A percentile compares a stretch with the other conserved stretches of the same genome.
phyloP scores from a whole-genome alignment of 2,888 invertebrate species.

The Labia minor region DNA sequence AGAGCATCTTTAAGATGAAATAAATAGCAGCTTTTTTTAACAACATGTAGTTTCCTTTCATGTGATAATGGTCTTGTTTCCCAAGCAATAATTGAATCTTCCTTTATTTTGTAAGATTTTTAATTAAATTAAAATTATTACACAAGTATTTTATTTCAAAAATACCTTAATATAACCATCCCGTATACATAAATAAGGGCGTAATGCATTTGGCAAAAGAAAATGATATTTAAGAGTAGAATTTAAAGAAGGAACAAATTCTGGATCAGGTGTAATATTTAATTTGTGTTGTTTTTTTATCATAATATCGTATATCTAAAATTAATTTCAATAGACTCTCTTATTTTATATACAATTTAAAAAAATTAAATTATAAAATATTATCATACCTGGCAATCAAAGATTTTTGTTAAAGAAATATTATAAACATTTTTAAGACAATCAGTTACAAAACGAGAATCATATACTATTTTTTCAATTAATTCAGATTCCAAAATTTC shows the following conservation, averaged over 20 bases:
- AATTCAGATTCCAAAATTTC: not conserved
- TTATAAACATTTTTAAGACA: not conserved
- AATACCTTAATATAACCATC: not conserved
- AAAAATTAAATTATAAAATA: not conserved
- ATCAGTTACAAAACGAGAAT: not conserved
- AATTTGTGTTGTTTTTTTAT: not conserved
- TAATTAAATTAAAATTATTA: not conserved
- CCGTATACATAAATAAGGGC: not conserved
- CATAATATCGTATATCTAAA: not conserved
- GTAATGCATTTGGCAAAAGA: not conserved
- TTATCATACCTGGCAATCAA: not conserved
- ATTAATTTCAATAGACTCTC: no score
- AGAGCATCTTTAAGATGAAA: not conserved
- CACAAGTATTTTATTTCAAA: no score
- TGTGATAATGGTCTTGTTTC: not conserved
- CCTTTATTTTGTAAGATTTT: not conserved
- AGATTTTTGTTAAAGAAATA: not conserved
- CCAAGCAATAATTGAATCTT: not conserved
- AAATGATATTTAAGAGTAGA: constrained; percentile 1
- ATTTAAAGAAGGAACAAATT: not conserved
- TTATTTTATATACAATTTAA: no score
- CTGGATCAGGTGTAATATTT: not conserved
- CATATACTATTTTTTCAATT: not conserved
- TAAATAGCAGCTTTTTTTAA: not conserved
- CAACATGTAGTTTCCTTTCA: not conserved